A percentile compares a stretch with the other conserved stretches of the same genome.
Evolutionary conservation across 2,113 vertebrate genomes (phyloP).

Genomic region (Macaca mulatta): DNA sequence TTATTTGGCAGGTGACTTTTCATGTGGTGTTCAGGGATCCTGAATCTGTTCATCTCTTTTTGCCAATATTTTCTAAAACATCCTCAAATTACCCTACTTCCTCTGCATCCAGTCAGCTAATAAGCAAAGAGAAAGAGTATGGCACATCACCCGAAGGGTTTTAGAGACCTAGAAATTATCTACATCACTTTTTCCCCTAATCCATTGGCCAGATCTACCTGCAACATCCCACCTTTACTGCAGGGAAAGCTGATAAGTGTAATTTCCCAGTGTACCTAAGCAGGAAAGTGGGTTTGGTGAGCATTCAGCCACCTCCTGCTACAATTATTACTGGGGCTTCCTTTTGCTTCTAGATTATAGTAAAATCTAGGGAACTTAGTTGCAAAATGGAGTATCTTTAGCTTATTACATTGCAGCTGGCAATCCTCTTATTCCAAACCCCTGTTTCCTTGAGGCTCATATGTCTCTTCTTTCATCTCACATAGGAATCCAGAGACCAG

Average conservation of each 20-base stretch:
- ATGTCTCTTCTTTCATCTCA: background rate
- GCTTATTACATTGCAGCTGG: background rate
- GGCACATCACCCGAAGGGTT: background rate
- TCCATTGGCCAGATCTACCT: background rate
- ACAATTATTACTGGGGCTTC: background rate
- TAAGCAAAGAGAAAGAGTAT: background rate
- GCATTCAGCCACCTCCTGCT: background rate
- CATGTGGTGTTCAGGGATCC: background rate
- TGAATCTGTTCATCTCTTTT: background rate
- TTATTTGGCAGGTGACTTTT: background rate
- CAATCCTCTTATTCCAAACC: background rate
- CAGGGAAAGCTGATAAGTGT: background rate
- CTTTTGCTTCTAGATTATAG: background rate
- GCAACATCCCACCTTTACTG: background rate
- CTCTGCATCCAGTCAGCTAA: background rate
- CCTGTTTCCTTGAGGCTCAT: background rate
- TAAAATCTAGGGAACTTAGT: background rate
- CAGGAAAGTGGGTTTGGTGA: background rate
- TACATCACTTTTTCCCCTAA: background rate
- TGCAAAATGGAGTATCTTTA: background rate
- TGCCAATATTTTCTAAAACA: background rate
- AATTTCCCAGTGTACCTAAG: background rate
- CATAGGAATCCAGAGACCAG: background rate
- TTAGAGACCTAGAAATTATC: background rate
- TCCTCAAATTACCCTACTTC: background rate